Percentiles rank a stretch among this genome's conserved stretches.
These are phyloP conservation scores for Dermatemys mawii DNA, from an alignment of 2,113 vertebrate species.

Conservation along the genomic window DNA sequence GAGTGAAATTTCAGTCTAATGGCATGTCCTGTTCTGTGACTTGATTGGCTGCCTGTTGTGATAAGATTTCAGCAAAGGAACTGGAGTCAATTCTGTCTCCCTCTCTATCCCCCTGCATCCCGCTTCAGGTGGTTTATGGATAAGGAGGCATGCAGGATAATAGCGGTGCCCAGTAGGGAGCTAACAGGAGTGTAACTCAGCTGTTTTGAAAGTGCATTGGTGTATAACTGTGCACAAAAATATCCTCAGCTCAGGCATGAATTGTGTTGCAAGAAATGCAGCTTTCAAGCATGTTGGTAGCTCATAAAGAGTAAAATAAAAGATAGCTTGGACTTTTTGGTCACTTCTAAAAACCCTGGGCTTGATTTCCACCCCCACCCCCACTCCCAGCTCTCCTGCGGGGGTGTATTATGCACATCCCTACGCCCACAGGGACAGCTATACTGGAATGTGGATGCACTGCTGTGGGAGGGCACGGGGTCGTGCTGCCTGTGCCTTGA, in stretches of 20 bases:
- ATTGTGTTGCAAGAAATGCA: neutral
- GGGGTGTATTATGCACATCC: neutral
- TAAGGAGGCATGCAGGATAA: neutral
- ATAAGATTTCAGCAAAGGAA: neutral
- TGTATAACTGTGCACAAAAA: neutral
- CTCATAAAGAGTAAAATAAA: neutral
- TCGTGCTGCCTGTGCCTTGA: too few relatives aligned
- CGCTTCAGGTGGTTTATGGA: fast-evolving
- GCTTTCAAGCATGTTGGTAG: neutral
- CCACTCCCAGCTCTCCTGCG: too few relatives aligned
- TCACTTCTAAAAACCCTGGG: neutral
- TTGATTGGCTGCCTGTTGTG: neutral
- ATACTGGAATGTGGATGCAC: too few relatives aligned
- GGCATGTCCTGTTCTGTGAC: neutral
- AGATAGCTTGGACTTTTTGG: neutral
- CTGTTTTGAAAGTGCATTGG: neutral
- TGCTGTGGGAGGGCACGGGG: too few relatives aligned
- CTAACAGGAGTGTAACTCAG: neutral
- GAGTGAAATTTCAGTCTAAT: neutral
- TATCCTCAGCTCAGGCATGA: neutral
- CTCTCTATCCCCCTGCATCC: neutral
- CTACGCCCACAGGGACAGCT: neutral
- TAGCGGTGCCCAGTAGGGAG: neutral
- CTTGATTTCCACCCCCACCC: neutral
- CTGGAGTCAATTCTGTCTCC: neutral